Base-by-base conservation (phyloP, 1,140 invertebrate genomes). In the Druon quercuslanigerum region DNA sequence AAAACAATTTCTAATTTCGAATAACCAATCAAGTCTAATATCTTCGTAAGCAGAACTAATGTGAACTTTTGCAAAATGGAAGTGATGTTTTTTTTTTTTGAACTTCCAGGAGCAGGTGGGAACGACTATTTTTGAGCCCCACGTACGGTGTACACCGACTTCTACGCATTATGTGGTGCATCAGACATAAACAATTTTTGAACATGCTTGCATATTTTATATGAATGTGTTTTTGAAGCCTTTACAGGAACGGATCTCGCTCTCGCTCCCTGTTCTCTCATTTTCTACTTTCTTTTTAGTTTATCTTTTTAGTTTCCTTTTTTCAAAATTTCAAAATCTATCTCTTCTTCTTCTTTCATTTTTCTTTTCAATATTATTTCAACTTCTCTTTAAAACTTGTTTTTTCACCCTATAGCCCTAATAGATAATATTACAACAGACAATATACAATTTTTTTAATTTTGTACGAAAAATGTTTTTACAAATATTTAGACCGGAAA, bases 71-170 rank as follows among this genome's bases (percentile, higher is more conserved):
- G 91, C 87, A 90, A 91, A 92, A 91, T 88, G 90, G 91, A 91
- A 92, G 91, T 92, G 90, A 91, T 91, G 88, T 89, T 91, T 91
- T 66, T 25, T 66, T 25, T 54, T 77, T 92, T 92, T 92, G 83
- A 92, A 91, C 90, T 92, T 92, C 89, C 90, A 92, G 91, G 91
- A 91, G 90, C 90, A 91, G 91, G 90, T 92, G 90, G 90, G 90
- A 91, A 91, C 90, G 81, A 89, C 87, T 90, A 88, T 91, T 91
- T 92, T 92, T 90, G 90, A 91, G 87, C 87, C 90, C 90, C 90
- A 91, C 88, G 88, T 90, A 90, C 87, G 86, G 87, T 90, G 87
- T 90, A 89, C 87, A 88, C 86, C 89, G 88, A 88, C 88, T 83
- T 90, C 90, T 88, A 87, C 86, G 87, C 88, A 91, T 91, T 92